Conservation (phyloP, 2,888 invertebrate species). For the Siphlonurus alternatus region DNA sequence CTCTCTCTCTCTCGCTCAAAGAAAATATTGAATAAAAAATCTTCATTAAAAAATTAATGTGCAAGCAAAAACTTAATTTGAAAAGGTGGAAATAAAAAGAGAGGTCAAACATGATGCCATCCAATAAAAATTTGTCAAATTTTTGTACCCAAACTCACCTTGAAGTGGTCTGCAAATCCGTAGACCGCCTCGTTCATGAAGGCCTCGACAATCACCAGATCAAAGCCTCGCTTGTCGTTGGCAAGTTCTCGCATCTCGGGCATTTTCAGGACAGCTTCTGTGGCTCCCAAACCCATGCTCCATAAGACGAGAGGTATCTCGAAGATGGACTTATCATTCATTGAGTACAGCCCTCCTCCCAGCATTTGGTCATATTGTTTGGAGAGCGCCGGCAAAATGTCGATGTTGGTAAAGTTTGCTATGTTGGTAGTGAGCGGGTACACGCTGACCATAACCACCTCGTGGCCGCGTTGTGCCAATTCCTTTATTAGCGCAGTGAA, state of each 20-base stretch:
- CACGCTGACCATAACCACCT: constrained; percentile 8
- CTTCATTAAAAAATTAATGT: too few relatives aligned
- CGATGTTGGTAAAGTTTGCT: constrained; percentile 6
- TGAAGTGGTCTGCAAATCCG: constrained; percentile 31
- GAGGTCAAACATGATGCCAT: too few relatives aligned
- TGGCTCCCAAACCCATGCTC: background rate
- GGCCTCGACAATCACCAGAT: constrained; percentile 32
- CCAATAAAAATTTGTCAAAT: too few relatives aligned
- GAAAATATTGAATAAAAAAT: too few relatives aligned
- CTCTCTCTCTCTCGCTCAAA: too few relatives aligned
- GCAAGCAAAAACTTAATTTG: too few relatives aligned
- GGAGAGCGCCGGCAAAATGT: constrained; percentile 8
- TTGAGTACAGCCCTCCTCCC: background rate
- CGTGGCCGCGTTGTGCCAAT: constrained; percentile 10
- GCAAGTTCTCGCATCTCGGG: constrained; percentile 12
- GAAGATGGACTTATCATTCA: background rate
- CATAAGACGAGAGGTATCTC: background rate
- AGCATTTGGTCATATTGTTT: constrained; percentile 11
- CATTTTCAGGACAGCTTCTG: constrained; percentile 10
- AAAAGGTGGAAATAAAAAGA: too few relatives aligned
- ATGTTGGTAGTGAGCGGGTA: constrained; percentile 3
- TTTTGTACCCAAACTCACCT: too few relatives aligned
- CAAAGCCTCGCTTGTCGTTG: constrained; percentile 24
- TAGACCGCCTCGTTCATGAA: constrained; percentile 31
- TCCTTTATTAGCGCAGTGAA: constrained; percentile 8